Evolutionary conservation across 2,113 vertebrate species (phyloP).

Genomic region (Sapajus apella): DNA sequence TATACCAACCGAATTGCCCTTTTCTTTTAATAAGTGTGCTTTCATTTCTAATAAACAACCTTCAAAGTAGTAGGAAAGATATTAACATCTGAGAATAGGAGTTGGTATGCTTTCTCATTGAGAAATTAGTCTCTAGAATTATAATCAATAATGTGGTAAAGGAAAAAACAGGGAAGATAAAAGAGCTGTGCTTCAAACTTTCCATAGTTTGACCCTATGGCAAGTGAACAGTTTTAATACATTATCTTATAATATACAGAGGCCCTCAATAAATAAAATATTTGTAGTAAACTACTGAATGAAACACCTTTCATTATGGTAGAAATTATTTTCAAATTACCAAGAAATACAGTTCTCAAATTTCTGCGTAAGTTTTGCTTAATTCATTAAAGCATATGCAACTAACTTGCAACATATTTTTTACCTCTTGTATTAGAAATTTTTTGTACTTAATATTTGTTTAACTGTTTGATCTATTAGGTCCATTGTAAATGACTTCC

Average conservation of each 20-base stretch:
- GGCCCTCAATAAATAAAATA: constrained; percentile 26
- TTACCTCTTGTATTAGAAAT: constrained; percentile 10
- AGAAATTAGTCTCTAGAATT: constrained; percentile 60
- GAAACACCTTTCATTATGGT: constrained; percentile 26
- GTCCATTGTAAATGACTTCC: neutral
- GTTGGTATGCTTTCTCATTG: constrained; percentile 36
- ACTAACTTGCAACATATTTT: neutral
- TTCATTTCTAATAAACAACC: neutral
- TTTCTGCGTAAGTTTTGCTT: constrained; percentile 33
- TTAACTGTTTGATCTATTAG: constrained; percentile 8
- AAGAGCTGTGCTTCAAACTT: constrained; percentile 26
- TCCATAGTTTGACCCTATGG: neutral
- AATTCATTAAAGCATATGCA: neutral
- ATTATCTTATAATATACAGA: constrained; percentile 5
- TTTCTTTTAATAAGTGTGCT: constrained; percentile 11
- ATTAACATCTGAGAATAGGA: constrained; percentile 18
- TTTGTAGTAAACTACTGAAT: constrained; percentile 28
- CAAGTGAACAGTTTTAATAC: neutral
- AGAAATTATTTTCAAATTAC: constrained; percentile 36
- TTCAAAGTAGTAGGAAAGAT: neutral
- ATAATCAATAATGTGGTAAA: neutral
- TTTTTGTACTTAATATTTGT: constrained; percentile 22
- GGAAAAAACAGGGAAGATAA: neutral
- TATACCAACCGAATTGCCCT: neutral
- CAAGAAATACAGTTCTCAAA: constrained; percentile 40